Percentiles rank a stretch among this genome's conserved stretches.
phyloP scores from a whole-genome alignment of 2,888 invertebrate genomes.

The Tanypteryx hageni region DNA sequence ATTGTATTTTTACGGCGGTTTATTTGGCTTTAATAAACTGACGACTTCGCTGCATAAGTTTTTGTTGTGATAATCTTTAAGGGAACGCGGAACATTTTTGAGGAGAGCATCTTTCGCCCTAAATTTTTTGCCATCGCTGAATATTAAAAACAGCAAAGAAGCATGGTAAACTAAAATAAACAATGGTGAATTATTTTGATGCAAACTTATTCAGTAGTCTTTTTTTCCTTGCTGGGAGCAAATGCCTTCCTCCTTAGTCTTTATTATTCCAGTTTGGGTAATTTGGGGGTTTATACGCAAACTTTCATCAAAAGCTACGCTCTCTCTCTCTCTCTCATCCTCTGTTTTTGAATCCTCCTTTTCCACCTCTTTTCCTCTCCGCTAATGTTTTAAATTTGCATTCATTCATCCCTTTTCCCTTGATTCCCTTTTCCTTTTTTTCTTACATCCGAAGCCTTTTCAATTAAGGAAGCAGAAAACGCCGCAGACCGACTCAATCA shows the following conservation, averaged over 20 bases:
- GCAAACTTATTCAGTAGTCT: neutral
- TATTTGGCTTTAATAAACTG: neutral
- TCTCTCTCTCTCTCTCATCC: neutral
- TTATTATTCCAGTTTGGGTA: neutral
- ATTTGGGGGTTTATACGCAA: neutral
- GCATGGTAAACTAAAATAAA: neutral
- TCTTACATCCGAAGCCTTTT: neutral
- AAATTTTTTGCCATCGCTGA: neutral
- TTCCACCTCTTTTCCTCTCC: neutral
- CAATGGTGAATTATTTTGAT: neutral
- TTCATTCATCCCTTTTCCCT: neutral
- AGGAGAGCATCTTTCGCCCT: neutral
- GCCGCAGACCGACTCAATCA: conserved; percentile 5
- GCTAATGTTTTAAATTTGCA: conserved; percentile 51
- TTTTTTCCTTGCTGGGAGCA: neutral
- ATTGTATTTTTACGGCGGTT: neutral
- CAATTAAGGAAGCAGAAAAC: neutral
- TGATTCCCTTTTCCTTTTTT: neutral
- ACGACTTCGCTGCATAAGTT: conserved; percentile 9
- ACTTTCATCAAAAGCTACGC: neutral
- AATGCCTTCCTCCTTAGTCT: neutral
- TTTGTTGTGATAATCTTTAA: neutral
- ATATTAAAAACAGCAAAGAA: neutral
- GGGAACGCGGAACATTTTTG: neutral
- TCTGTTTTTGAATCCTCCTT: neutral